Conservation (phyloP, 1,140 invertebrate genomes). For the Stegodyphus dumicola region DNA sequence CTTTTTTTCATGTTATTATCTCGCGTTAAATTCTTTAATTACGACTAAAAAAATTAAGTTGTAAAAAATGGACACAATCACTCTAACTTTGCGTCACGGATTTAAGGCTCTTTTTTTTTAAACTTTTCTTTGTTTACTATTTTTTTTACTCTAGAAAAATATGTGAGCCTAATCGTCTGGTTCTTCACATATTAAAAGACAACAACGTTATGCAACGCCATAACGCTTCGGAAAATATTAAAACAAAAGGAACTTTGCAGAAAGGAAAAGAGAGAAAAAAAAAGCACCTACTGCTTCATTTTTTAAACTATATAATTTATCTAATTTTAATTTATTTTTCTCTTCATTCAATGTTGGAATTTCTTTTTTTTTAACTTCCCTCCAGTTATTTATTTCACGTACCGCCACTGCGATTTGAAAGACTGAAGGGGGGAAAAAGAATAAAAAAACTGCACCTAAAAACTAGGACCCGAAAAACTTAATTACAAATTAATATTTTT, state of each 20-base stretch:
- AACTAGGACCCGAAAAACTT: conserved; percentile 53
- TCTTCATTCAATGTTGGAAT: conserved; percentile 41
- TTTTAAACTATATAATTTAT: conserved; percentile 60
- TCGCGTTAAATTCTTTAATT: conserved; percentile 54
- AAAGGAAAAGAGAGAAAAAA: conserved; percentile 2
- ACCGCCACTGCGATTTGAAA: conserved; percentile 20
- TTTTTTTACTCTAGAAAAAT: conserved; percentile 29
- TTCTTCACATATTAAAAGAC: conserved; percentile 53
- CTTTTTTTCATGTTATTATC: conserved; percentile 23
- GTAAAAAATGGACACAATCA: conserved; percentile 36
- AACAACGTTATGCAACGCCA: conserved; percentile 6
- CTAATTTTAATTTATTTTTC: conserved; percentile 59
- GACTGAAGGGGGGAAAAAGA: background rate
- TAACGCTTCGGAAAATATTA: conserved; percentile 26
- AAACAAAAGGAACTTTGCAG: conserved; percentile 21
- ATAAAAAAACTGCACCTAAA: conserved; percentile 37
- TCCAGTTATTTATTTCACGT: conserved; percentile 40
- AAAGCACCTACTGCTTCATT: conserved; percentile 2
- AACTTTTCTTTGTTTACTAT: background rate
- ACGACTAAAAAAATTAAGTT: conserved; percentile 37
- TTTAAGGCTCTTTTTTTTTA: conserved; percentile 16
- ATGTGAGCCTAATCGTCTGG: conserved; percentile 37
- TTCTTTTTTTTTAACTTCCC: background rate
- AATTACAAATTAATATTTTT: conserved; percentile 62
- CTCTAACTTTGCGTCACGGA: conserved; percentile 49